Evolutionary conservation across 1,140 invertebrate species (phyloP).

Genomic region (Trinorchestia longiramus): DNA sequence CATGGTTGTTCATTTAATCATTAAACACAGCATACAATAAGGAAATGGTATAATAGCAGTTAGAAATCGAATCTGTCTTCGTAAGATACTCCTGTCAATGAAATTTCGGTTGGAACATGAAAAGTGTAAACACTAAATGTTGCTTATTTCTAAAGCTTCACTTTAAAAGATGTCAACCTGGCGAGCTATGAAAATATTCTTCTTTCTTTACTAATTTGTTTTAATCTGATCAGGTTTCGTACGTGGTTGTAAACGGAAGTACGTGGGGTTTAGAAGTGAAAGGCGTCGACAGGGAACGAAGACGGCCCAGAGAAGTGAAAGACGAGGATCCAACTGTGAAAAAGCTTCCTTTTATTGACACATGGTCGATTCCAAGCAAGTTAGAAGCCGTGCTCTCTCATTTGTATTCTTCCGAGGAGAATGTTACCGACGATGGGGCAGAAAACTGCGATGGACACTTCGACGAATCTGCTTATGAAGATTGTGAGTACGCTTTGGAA

Average conservation of each 20-base stretch:
- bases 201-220: not conserved
- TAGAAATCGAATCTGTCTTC: not conserved
- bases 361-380: conserved; percentile 51
- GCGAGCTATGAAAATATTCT: not conserved
- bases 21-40: not conserved
- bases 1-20: too few relatives aligned
- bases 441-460: not conserved
- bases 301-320: conserved; percentile 2
- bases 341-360: conserved; percentile 59
- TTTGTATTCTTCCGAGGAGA: not conserved
- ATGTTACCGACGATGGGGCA: not conserved
- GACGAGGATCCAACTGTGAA: conserved; percentile 49
- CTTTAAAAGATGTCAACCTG: not conserved
- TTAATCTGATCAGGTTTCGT: conserved; percentile 58
- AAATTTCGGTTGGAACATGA: not conserved
- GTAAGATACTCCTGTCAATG: not conserved
- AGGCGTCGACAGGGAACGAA: conserved; percentile 54
- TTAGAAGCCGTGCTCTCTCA: not conserved
- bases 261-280: conserved; percentile 63
- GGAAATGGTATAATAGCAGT: not conserved
- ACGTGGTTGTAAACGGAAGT: conserved; percentile 60
- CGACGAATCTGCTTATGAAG: not conserved
- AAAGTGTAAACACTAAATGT: not conserved
- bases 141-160: not conserved
- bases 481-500: not conserved